Evolutionary conservation across 2,888 invertebrate species (phyloP).

Genomic region (Prosapia bicincta): DNA sequence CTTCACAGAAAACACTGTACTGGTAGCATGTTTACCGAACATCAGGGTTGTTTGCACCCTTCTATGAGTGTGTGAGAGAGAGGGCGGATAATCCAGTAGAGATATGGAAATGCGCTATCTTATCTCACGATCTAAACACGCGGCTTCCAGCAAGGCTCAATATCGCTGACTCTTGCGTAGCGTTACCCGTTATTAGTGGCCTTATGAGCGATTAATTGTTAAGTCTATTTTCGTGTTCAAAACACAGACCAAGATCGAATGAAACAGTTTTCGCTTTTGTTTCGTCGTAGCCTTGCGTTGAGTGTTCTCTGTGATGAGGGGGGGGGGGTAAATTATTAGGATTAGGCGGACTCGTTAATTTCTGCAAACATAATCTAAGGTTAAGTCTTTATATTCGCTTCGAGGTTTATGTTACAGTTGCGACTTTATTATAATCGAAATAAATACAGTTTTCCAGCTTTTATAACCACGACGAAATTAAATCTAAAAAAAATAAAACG

Average conservation of each 20-base stretch:
- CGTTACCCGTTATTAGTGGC: not conserved
- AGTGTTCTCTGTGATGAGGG: not conserved
- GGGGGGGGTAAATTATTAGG: not conserved
- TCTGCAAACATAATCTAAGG: too few species aligned
- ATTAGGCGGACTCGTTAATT: not conserved
- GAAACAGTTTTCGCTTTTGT: not conserved
- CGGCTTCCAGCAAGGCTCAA: constrained; percentile 21
- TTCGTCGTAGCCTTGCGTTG: not conserved
- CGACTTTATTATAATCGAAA: too few species aligned
- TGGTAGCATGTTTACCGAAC: constrained; percentile 13
- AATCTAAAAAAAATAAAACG: too few species aligned
- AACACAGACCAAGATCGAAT: not conserved
- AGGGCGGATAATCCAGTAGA: constrained; percentile 17
- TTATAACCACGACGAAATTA: too few species aligned
- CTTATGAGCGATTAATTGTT: constrained; percentile 24
- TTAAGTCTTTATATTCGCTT: too few species aligned
- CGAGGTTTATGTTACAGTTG: too few species aligned
- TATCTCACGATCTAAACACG: constrained; percentile 24
- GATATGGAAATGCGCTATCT: constrained; percentile 26
- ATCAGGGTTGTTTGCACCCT: constrained; percentile 6
- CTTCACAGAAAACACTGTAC: not conserved
- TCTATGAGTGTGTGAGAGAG: constrained; percentile 1
- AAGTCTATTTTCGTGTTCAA: constrained; percentile 9
- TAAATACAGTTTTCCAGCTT: too few species aligned
- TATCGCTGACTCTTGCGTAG: constrained; percentile 17